Evolutionary conservation across 2,113 vertebrate genomes (phyloP).

Genomic region (Phrynocephalus versicolor): DNA sequence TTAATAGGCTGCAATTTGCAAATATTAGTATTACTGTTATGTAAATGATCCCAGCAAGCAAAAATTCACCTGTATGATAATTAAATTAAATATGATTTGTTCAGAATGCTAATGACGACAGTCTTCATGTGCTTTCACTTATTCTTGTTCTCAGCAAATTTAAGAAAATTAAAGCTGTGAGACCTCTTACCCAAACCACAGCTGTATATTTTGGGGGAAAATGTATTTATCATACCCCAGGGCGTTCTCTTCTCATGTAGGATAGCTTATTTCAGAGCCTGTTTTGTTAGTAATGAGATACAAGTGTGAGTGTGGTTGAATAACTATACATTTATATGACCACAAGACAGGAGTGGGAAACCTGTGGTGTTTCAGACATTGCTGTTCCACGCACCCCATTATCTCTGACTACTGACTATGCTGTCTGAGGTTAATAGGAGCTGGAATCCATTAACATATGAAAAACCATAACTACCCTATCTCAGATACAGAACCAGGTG

Average conservation of each 20-base stretch:
- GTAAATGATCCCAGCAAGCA: slow-evolving; percentile 58
- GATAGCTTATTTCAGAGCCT: neutral
- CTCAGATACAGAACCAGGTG: neutral
- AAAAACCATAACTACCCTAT: neutral
- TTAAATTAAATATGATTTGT: slow-evolving; percentile 63
- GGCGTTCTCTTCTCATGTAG: neutral
- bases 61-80: slow-evolving; percentile 60
- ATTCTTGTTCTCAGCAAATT: slow-evolving; percentile 24
- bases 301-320: neutral
- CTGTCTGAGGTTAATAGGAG: neutral
- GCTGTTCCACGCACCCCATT: neutral
- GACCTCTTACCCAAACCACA: neutral
- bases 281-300: neutral
- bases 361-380: neutral
- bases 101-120: slow-evolving; percentile 51
- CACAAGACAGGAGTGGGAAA: neutral
- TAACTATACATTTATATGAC: neutral
- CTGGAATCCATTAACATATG: neutral
- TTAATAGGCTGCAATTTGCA: slow-evolving; percentile 64
- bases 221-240: neutral
- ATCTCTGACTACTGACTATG: neutral
- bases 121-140: neutral
- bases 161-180: neutral
- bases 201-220: neutral
- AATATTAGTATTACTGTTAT: slow-evolving; percentile 58